Evolutionary conservation across 2,888 invertebrate species (phyloP), one percentile per base, ranked within the genome.

Genomic region (Drosophila multiciliata): DNA sequence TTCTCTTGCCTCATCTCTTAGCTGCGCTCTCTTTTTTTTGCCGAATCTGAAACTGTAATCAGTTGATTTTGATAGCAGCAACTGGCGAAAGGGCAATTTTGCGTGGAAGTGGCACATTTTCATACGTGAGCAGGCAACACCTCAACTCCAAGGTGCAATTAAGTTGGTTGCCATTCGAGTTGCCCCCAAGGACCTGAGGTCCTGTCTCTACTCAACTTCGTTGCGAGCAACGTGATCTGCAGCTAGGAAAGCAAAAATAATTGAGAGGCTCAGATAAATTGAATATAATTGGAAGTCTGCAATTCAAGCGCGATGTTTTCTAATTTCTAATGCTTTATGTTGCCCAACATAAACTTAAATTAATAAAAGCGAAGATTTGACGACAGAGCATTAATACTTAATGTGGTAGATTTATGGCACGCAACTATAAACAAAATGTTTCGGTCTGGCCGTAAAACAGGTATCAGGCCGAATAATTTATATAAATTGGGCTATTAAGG

Each of bases 121-220:
- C 60, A 80, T 68, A 83, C 77, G 59, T 80, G 66, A 69, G 66
- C 65, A 61, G 60, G 52, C 55, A 66, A 6, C 52, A 64, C 66
- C 63, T 60, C 26, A 59, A 64, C 82, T 49, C 78, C 26, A 61
- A 78, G 78, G 64, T 77, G 78, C 78, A 78, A 81, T 78, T 81
- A 81, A 81, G 50, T 55, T 55, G 50, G 52, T 61, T 54, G 62
- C 45, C 26, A 52, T 60, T 65, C 49, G 26, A 64, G 57, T 32
- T 64, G 40, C 60, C 64, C 40, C 36, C 15, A 23, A 17, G 17
- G 17, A 33, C 23, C 36, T n/a, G 15, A 12, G 33, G 17, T 20
- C 11, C 32, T 57, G 20, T 20, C 40, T 33, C 33, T 23, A 23
- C 36, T 20, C 36, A 6, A 33, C 35, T 38, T 38, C n/a, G 26